Evolutionary conservation across 2,888 invertebrate genomes (phyloP).

Genomic region (Drosophila mayaguana): DNA sequence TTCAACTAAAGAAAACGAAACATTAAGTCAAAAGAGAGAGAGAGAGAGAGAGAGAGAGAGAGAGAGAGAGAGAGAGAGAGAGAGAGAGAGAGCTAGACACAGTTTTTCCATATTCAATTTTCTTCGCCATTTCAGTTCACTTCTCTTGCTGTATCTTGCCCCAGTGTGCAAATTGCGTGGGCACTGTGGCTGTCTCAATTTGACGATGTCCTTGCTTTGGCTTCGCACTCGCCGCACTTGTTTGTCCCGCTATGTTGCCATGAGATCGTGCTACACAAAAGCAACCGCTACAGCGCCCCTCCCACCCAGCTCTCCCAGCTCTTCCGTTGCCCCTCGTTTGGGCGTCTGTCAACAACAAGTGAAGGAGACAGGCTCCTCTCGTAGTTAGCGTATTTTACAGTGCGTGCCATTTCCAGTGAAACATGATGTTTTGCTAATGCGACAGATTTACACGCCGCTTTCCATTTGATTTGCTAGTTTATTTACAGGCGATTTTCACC

Average conservation of each 20-base stretch:
- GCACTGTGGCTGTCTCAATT: constrained; percentile 63
- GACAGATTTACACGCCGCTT: constrained; percentile 73
- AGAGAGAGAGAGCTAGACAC: no score
- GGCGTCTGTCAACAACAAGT: constrained; percentile 28
- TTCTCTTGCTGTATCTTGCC: background rate
- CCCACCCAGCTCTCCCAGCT: background rate
- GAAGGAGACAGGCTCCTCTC: constrained; percentile 9
- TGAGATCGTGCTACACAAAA: constrained; percentile 24
- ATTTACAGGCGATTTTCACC: constrained; percentile 11
- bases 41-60: no score
- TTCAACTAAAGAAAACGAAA: no score
- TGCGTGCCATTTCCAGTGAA: constrained; percentile 81
- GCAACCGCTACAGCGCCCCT: background rate
- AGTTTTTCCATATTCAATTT: background rate
- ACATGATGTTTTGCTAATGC: constrained; percentile 84
- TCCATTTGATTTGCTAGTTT: constrained; percentile 63
- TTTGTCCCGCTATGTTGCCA: constrained; percentile 44
- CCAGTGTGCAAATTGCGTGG: constrained; percentile 44
- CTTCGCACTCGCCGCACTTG: constrained; percentile 40
- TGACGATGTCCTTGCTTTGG: constrained; percentile 72
- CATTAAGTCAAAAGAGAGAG: no score
- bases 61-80: no score
- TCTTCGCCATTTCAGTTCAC: background rate
- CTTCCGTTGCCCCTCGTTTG: background rate
- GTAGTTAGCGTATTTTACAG: constrained; percentile 66